Conservation (phyloP, 2,888 invertebrate species). For the Drosophila koepferae region DNA sequence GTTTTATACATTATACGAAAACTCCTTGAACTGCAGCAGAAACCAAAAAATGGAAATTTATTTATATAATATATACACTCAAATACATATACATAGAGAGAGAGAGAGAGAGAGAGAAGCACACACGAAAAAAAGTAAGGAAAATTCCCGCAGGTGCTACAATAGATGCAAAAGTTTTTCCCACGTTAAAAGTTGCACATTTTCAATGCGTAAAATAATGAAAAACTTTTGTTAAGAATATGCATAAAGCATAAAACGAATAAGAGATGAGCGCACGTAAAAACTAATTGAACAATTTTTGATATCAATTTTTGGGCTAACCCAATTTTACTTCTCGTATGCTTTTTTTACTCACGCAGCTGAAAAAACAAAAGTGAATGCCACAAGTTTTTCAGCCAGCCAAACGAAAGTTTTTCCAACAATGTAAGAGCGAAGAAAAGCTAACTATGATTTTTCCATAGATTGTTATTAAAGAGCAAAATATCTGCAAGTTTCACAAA, state of each 20-base stretch:
- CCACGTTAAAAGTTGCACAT: conserved; percentile 39
- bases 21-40: conserved; percentile 14
- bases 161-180: conserved; percentile 49
- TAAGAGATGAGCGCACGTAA: conserved; percentile 43
- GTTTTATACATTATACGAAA: background rate
- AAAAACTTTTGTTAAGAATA: conserved; percentile 54
- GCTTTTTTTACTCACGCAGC: background rate
- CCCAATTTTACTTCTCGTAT: conserved; percentile 37
- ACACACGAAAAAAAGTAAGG: conserved; percentile 4
- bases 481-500: conserved; percentile 15
- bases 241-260: conserved; percentile 57
- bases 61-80: conserved; percentile 3
- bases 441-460: conserved; percentile 30
- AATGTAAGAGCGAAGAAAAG: conserved; percentile 33
- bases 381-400: conserved; percentile 48
- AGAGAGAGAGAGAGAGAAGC: background rate
- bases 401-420: conserved; percentile 47
- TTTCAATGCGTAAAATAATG: conserved; percentile 28
- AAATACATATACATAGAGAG: background rate
- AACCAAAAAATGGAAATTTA: conserved; percentile 14
- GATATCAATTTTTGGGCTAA: conserved; percentile 54
- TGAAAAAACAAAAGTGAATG: conserved; percentile 57
- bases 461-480: conserved; percentile 37
- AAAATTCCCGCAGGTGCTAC: conserved; percentile 49
- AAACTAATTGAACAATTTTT: conserved; percentile 65